Evolutionary conservation across 2,797 vertebrate genomes (phyloP).

Genomic region (Microchirus variegatus): DNA sequence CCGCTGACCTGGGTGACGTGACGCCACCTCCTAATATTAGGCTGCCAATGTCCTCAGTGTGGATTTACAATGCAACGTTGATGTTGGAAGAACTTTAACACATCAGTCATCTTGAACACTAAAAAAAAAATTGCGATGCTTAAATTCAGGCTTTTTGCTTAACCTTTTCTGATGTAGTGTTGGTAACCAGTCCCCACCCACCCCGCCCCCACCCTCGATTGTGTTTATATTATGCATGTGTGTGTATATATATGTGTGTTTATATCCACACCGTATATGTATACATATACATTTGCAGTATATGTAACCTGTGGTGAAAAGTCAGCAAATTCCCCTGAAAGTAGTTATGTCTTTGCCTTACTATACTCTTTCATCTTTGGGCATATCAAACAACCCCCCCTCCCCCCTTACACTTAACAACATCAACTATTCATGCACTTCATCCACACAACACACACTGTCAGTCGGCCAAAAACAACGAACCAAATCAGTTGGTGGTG

Average conservation of each 20-base stretch:
- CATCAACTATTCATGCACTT: slow-evolving; percentile 45
- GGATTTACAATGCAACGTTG: slow-evolving; percentile 77
- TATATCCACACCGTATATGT: slow-evolving; percentile 85
- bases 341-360: slow-evolving; percentile 83
- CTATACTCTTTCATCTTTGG: slow-evolving; percentile 73
- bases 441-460: slow-evolving; percentile 34
- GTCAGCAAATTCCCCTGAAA: slow-evolving; percentile 73
- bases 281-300: slow-evolving; percentile 85
- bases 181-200: slow-evolving; percentile 72
- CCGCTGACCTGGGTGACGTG: slow-evolving; percentile 72
- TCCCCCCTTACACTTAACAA: slow-evolving; percentile 17
- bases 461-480: slow-evolving; percentile 36
- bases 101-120: slow-evolving; percentile 63
- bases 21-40: slow-evolving; percentile 72
- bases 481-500: slow-evolving; percentile 27
- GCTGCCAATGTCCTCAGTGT: slow-evolving; percentile 80
- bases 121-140: slow-evolving; percentile 63
- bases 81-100: slow-evolving; percentile 47
- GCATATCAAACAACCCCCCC: slow-evolving; percentile 63
- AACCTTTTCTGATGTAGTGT: slow-evolving; percentile 82
- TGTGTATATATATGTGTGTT: slow-evolving; percentile 88
- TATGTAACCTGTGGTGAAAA: slow-evolving; percentile 81
- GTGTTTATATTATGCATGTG: slow-evolving; percentile 88
- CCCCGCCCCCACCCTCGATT: slow-evolving; percentile 75
- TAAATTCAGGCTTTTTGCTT: slow-evolving; percentile 81